phyloP scores from a whole-genome alignment of 2,888 invertebrate genomes.

The Augochlorella aurata region DNA sequence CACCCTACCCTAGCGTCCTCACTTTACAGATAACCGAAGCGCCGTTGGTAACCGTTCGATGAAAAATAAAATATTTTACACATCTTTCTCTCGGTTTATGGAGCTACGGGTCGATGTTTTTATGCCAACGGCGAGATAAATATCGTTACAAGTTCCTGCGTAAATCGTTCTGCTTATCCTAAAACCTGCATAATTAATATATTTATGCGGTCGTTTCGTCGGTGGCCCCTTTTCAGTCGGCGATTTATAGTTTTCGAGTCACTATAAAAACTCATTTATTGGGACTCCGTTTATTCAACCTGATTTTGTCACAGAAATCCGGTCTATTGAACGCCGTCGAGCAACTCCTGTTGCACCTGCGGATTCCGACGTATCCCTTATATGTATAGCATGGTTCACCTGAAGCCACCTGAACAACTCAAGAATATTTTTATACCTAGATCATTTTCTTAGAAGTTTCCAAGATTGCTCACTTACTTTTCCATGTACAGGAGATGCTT shows the following conservation, averaged over 20 bases:
- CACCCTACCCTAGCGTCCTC: slow-evolving; percentile 14
- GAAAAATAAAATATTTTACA: slow-evolving; percentile 51
- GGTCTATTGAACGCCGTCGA: not conserved
- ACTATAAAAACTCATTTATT: not conserved
- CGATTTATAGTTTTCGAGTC: not conserved
- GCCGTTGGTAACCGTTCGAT: slow-evolving; percentile 43
- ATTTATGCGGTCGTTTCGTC: not conserved
- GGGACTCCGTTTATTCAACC: not conserved
- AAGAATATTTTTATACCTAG: no score
- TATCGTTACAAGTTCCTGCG: slow-evolving; percentile 29
- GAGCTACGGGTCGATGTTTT: slow-evolving; percentile 22
- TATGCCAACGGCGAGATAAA: slow-evolving; percentile 35
- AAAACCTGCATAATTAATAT: slow-evolving; percentile 25
- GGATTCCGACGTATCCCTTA: not conserved
- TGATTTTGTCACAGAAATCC: not conserved
- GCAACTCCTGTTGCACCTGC: not conserved
- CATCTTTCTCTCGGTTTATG: slow-evolving; percentile 44
- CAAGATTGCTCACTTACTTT: no score
- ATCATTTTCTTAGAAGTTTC: no score
- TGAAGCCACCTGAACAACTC: no score
- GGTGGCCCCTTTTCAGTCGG: not conserved
- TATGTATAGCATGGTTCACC: not conserved
- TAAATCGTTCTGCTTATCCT: slow-evolving; percentile 38
- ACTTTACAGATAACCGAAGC: slow-evolving; percentile 49
- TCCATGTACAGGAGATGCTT: no score